phyloP scores from a whole-genome alignment of 1,140 invertebrate genomes.

The Thalassaphorura encarpata region DNA sequence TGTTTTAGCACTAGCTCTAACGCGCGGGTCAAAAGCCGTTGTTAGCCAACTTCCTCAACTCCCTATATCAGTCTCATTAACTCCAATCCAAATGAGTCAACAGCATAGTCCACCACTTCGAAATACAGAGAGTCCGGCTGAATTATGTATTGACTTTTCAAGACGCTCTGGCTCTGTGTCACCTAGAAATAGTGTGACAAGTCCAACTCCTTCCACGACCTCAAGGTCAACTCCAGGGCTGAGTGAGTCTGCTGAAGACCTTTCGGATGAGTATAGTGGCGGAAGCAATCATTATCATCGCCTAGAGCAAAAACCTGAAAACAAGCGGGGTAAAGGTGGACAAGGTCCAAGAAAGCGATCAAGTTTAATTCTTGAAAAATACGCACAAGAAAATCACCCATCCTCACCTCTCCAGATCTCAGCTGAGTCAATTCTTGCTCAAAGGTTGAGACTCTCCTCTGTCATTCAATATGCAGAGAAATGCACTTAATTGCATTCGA shows the following conservation, averaged over 20 bases:
- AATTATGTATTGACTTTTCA: conserved; percentile 27
- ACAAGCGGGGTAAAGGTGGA: not conserved
- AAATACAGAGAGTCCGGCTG: conserved; percentile 21
- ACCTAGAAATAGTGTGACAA: conserved; percentile 11
- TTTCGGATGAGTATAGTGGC: conserved; percentile 22
- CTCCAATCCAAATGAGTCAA: not conserved
- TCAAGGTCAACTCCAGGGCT: conserved; percentile 18
- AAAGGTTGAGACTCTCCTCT: conserved; percentile 30
- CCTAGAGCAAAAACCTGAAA: not conserved
- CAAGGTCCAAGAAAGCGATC: conserved; percentile 30
- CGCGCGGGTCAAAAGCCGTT: conserved; percentile 29
- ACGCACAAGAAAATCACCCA: conserved; percentile 29
- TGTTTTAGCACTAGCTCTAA: conserved; percentile 30
- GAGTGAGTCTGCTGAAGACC: conserved; percentile 26
- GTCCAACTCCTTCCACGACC: conserved; percentile 20
- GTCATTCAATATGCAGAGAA: conserved; percentile 33
- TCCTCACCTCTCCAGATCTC: conserved; percentile 6
- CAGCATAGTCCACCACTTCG: conserved; percentile 7
- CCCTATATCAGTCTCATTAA: not conserved
- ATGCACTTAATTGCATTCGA: conserved; percentile 28
- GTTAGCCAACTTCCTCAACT: not conserved
- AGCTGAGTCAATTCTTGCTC: conserved; percentile 32
- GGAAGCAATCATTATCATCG: not conserved
- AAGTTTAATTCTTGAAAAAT: conserved; percentile 32
- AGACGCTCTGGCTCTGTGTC: conserved; percentile 11